Conservation (phyloP, 2,113 vertebrate genomes). For the Corythaixoides concolor region DNA sequence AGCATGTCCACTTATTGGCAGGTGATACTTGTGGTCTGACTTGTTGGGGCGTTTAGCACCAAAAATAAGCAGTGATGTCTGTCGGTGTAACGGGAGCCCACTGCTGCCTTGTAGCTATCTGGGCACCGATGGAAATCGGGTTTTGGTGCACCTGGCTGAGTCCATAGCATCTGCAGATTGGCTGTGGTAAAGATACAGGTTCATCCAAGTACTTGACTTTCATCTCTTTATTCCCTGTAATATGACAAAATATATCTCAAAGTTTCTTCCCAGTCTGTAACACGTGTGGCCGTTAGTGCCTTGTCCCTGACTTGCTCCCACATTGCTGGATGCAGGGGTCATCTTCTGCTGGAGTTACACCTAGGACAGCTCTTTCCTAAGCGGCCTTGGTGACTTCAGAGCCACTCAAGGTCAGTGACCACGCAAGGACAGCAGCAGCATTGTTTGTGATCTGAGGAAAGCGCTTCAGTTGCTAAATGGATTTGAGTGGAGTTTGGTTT, state of each 20-base stretch:
- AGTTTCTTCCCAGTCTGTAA: not conserved
- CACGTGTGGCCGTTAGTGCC: not conserved
- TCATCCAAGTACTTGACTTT: not conserved
- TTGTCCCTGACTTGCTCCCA: not conserved
- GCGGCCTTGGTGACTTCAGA: not conserved
- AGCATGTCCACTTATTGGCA: not conserved
- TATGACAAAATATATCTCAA: not conserved
- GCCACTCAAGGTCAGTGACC: constrained; percentile 26
- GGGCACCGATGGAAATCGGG: not conserved
- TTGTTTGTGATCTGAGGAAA: constrained; percentile 36
- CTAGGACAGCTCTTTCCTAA: not conserved
- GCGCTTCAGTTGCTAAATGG: constrained; percentile 31
- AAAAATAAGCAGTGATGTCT: not conserved
- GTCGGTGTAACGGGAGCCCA: accelerated
- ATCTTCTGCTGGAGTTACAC: not conserved
- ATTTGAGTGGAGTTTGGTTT: constrained; percentile 26
- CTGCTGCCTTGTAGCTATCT: not conserved
- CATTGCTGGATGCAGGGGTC: not conserved
- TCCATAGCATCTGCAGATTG: not conserved
- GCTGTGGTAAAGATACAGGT: not conserved
- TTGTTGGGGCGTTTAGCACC: not conserved
- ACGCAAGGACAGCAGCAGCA: not conserved
- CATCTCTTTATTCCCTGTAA: not conserved
- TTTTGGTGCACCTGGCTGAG: not conserved
- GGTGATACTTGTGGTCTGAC: not conserved